Evolutionary conservation across 2,113 vertebrate species (phyloP).

Genomic region (Tragulus kanchil): DNA sequence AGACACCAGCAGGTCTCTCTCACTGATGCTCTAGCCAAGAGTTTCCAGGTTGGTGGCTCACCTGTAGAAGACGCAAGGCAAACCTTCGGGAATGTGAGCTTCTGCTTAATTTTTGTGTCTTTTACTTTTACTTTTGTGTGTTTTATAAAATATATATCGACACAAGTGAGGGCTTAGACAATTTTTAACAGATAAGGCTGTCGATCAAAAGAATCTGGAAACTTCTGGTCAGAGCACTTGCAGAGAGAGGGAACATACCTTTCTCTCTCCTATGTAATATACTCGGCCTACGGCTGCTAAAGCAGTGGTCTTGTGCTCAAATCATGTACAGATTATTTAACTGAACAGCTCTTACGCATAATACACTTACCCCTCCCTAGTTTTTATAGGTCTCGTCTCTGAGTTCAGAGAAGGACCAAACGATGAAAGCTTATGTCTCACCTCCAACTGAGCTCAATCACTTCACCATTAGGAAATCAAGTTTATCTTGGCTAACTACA

Average conservation of each 20-base stretch:
- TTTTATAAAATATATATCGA: conserved; percentile 40
- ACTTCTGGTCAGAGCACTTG: background rate
- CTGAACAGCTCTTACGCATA: background rate
- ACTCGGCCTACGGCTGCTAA: background rate
- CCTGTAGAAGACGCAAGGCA: background rate
- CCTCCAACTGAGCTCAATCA: background rate
- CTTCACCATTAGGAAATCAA: background rate
- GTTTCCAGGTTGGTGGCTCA: background rate
- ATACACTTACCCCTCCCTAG: background rate
- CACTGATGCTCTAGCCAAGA: background rate
- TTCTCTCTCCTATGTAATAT: background rate
- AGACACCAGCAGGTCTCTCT: background rate
- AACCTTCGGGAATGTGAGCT: background rate
- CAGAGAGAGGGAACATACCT: background rate
- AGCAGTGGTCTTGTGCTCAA: background rate
- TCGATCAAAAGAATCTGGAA: conserved; percentile 7
- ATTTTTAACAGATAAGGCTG: conserved; percentile 32
- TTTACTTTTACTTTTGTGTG: background rate
- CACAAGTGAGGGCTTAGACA: background rate
- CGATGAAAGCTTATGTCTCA: background rate
- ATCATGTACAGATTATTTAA: background rate
- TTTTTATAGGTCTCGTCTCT: background rate
- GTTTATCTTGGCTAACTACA: background rate
- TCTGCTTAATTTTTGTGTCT: conserved; percentile 15
- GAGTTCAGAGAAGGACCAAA: background rate